These are phyloP conservation scores for Atethmia centrago DNA, from an alignment of 2,888 invertebrate genomes.

Conservation along the genomic window DNA sequence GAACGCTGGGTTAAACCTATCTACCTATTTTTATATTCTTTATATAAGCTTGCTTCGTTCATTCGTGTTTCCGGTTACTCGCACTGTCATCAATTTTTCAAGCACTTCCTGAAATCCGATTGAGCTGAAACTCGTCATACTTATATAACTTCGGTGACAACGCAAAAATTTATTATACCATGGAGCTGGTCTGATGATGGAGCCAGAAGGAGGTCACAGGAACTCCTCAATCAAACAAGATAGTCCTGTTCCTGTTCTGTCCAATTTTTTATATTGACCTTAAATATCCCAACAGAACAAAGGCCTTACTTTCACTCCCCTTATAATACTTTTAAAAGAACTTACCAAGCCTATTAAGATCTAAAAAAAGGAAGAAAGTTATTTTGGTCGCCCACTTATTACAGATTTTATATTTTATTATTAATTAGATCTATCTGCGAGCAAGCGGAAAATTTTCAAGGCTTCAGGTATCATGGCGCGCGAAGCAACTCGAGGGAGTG, in stretches of 20 bases:
- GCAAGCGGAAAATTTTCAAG: slow-evolving; percentile 21
- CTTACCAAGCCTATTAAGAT: background rate
- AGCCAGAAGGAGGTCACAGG: background rate
- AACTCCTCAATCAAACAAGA: background rate
- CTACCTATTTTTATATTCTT: background rate
- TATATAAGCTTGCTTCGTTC: no score
- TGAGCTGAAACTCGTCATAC: background rate
- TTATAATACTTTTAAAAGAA: background rate
- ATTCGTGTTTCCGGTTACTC: no score
- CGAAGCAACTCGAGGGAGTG: slow-evolving; percentile 1
- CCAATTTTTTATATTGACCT: background rate
- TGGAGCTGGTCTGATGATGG: background rate
- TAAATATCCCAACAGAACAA: no score
- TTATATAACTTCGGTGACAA: background rate
- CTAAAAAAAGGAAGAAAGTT: background rate
- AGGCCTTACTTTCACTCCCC: background rate
- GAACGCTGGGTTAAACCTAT: no score
- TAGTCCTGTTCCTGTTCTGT: no score
- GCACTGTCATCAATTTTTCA: background rate
- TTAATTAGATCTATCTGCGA: slow-evolving; percentile 8
- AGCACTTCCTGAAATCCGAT: background rate
- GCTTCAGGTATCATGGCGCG: slow-evolving; percentile 30
- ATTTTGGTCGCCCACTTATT: background rate
- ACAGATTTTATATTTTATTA: slow-evolving; percentile 16
- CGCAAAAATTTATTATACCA: background rate